phyloP scores from a whole-genome alignment of 2,888 invertebrate genomes.

The Acanthoscelides obtectus region DNA sequence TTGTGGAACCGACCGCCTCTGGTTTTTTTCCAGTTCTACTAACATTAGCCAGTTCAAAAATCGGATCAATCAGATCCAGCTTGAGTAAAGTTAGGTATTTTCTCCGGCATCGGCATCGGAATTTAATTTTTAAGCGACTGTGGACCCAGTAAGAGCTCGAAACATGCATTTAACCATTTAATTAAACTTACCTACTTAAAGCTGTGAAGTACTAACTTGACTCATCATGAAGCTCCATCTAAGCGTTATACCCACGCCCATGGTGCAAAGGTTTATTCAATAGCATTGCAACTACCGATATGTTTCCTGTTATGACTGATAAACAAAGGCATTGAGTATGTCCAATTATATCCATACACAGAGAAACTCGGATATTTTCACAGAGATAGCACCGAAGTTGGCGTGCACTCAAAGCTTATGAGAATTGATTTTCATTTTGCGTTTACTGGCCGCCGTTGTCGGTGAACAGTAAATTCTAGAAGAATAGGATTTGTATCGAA shows the following conservation, averaged over 20 bases:
- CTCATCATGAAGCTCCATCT: too few species aligned
- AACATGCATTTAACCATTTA: too few species aligned
- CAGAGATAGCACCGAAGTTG: slow-evolving; percentile 11
- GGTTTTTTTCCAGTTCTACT: too few species aligned
- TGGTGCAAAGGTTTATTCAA: not conserved
- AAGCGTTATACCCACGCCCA: not conserved
- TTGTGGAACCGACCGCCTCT: too few species aligned
- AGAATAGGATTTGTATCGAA: not conserved
- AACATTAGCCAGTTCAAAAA: too few species aligned
- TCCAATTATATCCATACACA: slow-evolving; percentile 24
- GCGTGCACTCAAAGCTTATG: slow-evolving; percentile 10
- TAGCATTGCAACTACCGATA: slow-evolving; percentile 20
- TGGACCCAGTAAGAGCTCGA: too few species aligned
- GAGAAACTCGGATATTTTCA: slow-evolving; percentile 11
- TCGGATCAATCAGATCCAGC: too few species aligned
- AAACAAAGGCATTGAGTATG: slow-evolving; percentile 18
- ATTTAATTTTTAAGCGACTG: too few species aligned
- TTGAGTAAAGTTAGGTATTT: too few species aligned
- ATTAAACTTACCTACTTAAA: too few species aligned
- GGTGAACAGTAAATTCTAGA: not conserved
- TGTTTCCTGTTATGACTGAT: slow-evolving; percentile 24
- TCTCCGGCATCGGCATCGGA: too few species aligned
- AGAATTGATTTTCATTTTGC: slow-evolving; percentile 13
- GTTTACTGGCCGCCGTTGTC: not conserved
- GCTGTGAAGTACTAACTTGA: too few species aligned